Conservation (phyloP, 2,113 vertebrate genomes). For the Scalopus aquaticus region DNA sequence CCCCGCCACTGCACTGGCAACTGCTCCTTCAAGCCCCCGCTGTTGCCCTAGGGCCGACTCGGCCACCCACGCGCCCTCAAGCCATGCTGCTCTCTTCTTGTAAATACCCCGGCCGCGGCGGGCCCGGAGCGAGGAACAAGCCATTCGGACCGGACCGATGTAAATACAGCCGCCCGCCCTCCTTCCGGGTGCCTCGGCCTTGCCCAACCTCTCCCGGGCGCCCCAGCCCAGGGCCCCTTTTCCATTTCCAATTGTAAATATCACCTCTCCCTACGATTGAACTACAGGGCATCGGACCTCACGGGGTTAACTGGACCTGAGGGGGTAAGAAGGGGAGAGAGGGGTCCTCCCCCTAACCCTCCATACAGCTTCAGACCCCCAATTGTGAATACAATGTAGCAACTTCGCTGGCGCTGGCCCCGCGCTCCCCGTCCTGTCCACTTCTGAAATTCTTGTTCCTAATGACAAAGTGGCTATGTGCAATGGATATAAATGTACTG, state of each 20-base stretch:
- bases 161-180: constrained; percentile 75
- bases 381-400: constrained; percentile 50
- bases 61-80: constrained; percentile 78
- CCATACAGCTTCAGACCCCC: not conserved
- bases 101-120: constrained; percentile 64
- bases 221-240: not conserved
- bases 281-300: constrained; percentile 56
- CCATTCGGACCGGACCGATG: constrained; percentile 78
- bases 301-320: constrained; percentile 51
- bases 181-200: constrained; percentile 10
- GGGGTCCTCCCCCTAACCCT: not conserved
- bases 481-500: constrained; percentile 93
- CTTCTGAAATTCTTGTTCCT: constrained; percentile 85
- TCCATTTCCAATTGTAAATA: constrained; percentile 65
- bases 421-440: constrained; percentile 70
- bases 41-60: constrained; percentile 89
- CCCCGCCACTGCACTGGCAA: constrained; percentile 94
- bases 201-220: not conserved
- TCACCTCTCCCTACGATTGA: constrained; percentile 4
- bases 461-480: constrained; percentile 93
- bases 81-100: constrained; percentile 79
- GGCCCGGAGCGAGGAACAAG: constrained; percentile 78
- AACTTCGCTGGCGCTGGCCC: not conserved
- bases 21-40: constrained; percentile 96
- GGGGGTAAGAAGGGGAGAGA: not conserved